Percentiles rank a stretch among this genome's conserved stretches.
phyloP scores from a whole-genome alignment of 2,888 invertebrate genomes.

The Diaprepes abbreviatus region DNA sequence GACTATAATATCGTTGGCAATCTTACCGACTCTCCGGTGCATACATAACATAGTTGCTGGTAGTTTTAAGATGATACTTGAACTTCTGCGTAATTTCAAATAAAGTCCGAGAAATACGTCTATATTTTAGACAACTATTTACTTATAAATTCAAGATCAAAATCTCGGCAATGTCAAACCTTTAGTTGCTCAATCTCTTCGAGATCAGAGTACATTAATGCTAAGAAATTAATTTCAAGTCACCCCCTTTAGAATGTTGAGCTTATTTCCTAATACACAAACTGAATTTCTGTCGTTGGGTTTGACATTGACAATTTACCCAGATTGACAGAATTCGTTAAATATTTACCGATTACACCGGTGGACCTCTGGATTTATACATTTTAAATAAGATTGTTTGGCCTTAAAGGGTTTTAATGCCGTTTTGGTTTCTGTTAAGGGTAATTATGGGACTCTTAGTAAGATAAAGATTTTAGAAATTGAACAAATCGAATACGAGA shows the following conservation, averaged over 20 bases:
- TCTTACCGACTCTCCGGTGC: too few relatives aligned
- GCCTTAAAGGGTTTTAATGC: background rate
- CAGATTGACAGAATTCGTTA: slow-evolving; percentile 18
- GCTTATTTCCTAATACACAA: slow-evolving; percentile 27
- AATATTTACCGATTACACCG: slow-evolving; percentile 22
- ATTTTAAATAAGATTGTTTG: slow-evolving; percentile 16
- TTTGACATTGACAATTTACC: slow-evolving; percentile 33
- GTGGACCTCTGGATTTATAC: slow-evolving; percentile 18
- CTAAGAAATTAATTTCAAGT: slow-evolving; percentile 30
- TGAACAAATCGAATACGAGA: too few relatives aligned
- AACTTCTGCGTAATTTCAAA: too few relatives aligned
- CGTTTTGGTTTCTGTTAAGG: background rate
- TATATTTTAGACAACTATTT: too few relatives aligned
- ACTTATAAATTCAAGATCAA: background rate
- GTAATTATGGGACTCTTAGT: background rate
- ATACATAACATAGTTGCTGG: too few relatives aligned
- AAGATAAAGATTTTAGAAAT: too few relatives aligned
- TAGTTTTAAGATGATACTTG: too few relatives aligned
- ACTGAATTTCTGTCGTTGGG: slow-evolving; percentile 31
- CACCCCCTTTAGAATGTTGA: slow-evolving; percentile 17
- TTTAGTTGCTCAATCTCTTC: background rate
- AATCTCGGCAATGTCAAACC: background rate
- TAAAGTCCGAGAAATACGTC: too few relatives aligned
- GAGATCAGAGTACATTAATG: background rate
- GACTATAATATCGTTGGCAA: too few relatives aligned